Evolutionary conservation across 92 coral and sea anemone genomes (phyloP).

Genomic region (Porites divaricata): DNA sequence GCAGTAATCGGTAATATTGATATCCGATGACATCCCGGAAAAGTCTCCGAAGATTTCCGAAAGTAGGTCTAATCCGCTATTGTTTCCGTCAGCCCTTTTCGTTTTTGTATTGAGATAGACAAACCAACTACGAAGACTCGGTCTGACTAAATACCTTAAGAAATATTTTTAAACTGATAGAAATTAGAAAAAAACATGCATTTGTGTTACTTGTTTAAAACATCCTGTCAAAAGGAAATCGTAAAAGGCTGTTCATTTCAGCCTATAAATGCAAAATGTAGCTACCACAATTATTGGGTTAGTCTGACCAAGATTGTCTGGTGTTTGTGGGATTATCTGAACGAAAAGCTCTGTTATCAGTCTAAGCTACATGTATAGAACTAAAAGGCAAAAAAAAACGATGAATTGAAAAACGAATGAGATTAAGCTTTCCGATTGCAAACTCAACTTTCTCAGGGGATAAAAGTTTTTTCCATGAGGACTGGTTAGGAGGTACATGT

Average conservation of each 20-base stretch:
- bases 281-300: not conserved
- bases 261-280: not conserved
- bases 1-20: too few species aligned
- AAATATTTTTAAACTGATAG: not conserved
- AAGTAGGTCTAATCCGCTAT: too few species aligned
- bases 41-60: too few species aligned
- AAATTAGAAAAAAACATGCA: not conserved
- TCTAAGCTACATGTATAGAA: not conserved
- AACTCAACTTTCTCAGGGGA: conserved; percentile 4
- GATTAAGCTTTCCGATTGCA: not conserved
- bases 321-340: not conserved
- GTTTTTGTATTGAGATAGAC: too few species aligned
- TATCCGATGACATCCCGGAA: too few species aligned
- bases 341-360: not conserved
- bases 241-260: not conserved
- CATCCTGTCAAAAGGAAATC: not conserved
- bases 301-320: not conserved
- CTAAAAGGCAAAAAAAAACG: not conserved
- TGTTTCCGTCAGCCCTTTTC: too few species aligned
- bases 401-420: not conserved
- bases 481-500: not conserved
- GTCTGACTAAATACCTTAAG: too few species aligned
- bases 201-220: too few species aligned
- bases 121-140: too few species aligned
- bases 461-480: not conserved